Evolutionary conservation across 1,140 invertebrate species (phyloP).

Genomic region (Cyclina sinensis): DNA sequence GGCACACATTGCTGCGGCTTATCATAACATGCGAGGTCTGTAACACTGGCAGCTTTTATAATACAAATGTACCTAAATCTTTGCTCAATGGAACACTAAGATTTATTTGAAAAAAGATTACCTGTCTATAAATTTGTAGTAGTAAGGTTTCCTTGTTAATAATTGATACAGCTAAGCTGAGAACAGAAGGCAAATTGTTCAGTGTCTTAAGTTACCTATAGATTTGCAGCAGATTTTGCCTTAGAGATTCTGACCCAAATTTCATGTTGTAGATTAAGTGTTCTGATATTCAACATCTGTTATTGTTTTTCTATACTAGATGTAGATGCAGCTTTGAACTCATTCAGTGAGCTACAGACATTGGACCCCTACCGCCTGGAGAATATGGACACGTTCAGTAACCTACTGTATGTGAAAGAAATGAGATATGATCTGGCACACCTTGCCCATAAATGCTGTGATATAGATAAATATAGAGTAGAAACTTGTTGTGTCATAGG

Average conservation of each 20-base stretch:
- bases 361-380: slow-evolving; percentile 97
- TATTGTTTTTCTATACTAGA: slow-evolving; percentile 89
- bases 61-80: too few relatives aligned
- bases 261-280: too few relatives aligned
- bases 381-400: slow-evolving; percentile 99
- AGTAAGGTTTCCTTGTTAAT: too few relatives aligned
- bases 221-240: too few relatives aligned
- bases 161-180: too few relatives aligned
- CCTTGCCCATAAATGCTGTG: slow-evolving; percentile 96
- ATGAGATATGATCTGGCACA: slow-evolving; percentile 96
- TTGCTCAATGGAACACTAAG: too few relatives aligned
- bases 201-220: too few relatives aligned
- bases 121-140: too few relatives aligned
- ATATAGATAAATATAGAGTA: slow-evolving; percentile 98
- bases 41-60: background rate
- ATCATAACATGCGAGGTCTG: slow-evolving; percentile 96
- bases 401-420: slow-evolving; percentile 94
- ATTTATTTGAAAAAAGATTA: too few relatives aligned
- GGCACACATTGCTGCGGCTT: slow-evolving; percentile 96
- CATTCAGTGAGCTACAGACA: slow-evolving; percentile 93
- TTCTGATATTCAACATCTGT: too few relatives aligned
- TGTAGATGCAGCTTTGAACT: slow-evolving; percentile 94
- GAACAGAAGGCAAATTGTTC: too few relatives aligned
- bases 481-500: slow-evolving; percentile 99
- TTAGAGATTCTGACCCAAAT: too few relatives aligned